Conservation (phyloP, 2,113 vertebrate genomes). For the Fregata magnificens region DNA sequence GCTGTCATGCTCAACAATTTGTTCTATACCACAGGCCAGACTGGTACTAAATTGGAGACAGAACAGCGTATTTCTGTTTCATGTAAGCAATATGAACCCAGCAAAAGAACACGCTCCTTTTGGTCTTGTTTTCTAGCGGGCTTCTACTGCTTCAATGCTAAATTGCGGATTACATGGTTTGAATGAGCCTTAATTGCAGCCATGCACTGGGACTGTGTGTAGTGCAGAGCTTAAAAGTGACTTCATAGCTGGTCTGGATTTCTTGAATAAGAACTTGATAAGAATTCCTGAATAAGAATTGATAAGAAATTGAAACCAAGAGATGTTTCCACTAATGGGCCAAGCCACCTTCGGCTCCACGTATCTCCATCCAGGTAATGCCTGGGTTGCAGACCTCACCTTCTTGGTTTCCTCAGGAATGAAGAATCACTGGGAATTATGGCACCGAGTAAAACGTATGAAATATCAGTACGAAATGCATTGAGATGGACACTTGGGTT, state of each 20-base stretch:
- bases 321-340: neutral
- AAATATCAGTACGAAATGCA: neutral
- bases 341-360: neutral
- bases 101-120: neutral
- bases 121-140: neutral
- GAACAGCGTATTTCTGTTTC: neutral
- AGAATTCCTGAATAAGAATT: neutral
- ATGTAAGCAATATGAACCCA: neutral
- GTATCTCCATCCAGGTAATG: neutral
- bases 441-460: accelerated
- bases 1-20: constrained; percentile 40
- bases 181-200: constrained; percentile 17
- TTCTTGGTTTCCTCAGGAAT: neutral
- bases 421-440: neutral
- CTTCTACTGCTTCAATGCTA: neutral
- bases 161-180: neutral
- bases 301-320: neutral
- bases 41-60: constrained; percentile 54
- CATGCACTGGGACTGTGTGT: neutral
- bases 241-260: neutral
- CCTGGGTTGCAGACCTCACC: neutral
- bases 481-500: neutral
- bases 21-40: constrained; percentile 35
- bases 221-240: neutral
- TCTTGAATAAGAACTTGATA: neutral